A percentile compares a stretch with the other conserved stretches of the same genome.
These are phyloP conservation scores for Scelioninae gen. 1 DNA, from an alignment of 2,888 invertebrate genomes.

Conservation along the genomic window DNA sequence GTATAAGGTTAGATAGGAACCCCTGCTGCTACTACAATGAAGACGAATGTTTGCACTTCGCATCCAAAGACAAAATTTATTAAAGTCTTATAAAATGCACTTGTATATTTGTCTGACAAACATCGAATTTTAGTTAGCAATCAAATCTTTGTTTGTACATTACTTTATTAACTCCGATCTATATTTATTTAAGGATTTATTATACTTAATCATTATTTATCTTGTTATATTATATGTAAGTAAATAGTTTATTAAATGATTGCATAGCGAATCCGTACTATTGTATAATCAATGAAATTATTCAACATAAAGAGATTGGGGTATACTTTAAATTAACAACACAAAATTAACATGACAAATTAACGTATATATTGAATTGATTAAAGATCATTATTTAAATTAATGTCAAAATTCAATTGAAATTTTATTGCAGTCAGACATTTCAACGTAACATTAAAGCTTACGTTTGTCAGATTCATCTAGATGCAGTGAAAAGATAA, in stretches of 20 bases:
- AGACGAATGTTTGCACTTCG: conserved; percentile 35
- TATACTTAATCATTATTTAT: too few relatives aligned
- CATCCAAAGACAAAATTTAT: conserved; percentile 34
- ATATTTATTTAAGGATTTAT: neutral
- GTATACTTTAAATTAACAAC: too few relatives aligned
- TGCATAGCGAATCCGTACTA: too few relatives aligned
- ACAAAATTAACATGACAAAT: too few relatives aligned
- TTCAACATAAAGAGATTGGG: too few relatives aligned
- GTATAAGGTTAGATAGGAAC: conserved; percentile 31
- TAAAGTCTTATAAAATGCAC: conserved; percentile 28
- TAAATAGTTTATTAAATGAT: too few relatives aligned
- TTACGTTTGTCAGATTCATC: conserved; percentile 4
- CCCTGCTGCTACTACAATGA: conserved; percentile 40
- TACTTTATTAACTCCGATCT: neutral
- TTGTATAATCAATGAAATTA: too few relatives aligned
- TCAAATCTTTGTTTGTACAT: neutral
- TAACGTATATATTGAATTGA: too few relatives aligned
- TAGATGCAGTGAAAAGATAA: conserved; percentile 10
- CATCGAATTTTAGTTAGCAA: conserved; percentile 1
- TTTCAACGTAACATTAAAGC: neutral
- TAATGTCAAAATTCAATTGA: neutral
- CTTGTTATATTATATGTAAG: too few relatives aligned
- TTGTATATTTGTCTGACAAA: conserved; percentile 26
- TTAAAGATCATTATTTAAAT: neutral
- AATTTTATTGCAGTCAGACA: neutral